Conservation (phyloP, 2,113 vertebrate species). For the Caretta caretta region DNA sequence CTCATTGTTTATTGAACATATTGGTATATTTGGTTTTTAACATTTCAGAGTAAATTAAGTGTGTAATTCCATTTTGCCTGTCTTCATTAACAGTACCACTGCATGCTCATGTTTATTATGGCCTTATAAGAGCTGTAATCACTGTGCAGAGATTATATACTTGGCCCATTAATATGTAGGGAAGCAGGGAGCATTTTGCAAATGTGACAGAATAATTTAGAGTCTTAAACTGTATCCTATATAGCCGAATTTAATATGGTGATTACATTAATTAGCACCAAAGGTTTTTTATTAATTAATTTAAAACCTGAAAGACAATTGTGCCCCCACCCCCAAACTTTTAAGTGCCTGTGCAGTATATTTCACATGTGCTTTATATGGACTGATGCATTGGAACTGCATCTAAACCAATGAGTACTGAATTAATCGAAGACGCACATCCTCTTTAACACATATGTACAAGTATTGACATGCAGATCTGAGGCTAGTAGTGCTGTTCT, state of each 20-base stretch:
- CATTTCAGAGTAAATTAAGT: neutral
- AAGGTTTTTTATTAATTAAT: neutral
- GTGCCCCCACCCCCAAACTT: neutral
- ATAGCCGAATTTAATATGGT: neutral
- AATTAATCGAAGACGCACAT: neutral
- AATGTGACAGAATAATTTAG: neutral
- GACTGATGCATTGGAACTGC: neutral
- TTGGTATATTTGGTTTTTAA: neutral
- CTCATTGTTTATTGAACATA: neutral
- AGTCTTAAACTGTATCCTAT: neutral
- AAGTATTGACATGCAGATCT: neutral
- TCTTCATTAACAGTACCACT: neutral
- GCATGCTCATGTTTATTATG: neutral
- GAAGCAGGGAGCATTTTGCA: neutral
- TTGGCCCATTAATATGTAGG: neutral
- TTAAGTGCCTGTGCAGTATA: neutral
- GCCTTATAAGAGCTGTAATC: neutral
- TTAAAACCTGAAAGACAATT: neutral
- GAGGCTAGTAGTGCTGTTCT: neutral
- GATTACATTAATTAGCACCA: neutral
- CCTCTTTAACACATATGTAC: neutral
- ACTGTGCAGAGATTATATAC: neutral
- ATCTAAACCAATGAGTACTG: neutral
- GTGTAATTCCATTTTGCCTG: conserved; percentile 9
- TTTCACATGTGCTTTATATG: neutral